Conservation (phyloP, 2,797 vertebrate genomes). For the Scolopax bukidnonensis region DNA sequence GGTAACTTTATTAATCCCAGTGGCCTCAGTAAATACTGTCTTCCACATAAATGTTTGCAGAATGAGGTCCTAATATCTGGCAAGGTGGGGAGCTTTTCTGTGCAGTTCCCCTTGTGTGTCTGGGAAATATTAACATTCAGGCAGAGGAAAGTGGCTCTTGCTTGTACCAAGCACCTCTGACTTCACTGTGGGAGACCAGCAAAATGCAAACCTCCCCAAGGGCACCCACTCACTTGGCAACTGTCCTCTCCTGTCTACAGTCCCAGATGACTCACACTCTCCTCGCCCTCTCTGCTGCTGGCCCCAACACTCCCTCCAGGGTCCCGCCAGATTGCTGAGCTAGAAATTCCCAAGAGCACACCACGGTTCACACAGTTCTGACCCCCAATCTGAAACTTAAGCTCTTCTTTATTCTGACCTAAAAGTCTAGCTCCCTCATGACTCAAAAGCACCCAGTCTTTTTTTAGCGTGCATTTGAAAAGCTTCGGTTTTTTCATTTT, state of each 20-base stretch:
- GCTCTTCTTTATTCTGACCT: not conserved
- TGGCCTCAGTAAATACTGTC: not conserved
- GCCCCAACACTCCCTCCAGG: not conserved
- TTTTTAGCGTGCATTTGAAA: not conserved
- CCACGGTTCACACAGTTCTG: not conserved
- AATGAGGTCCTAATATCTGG: not conserved
- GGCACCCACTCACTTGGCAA: constrained; percentile 60
- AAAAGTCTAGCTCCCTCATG: not conserved
- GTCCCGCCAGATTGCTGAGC: constrained; percentile 37
- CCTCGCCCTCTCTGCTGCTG: constrained; percentile 20
- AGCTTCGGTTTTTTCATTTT: not conserved
- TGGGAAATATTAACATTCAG: constrained; percentile 14
- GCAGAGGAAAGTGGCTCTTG: constrained; percentile 2
- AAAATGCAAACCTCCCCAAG: constrained; percentile 28
- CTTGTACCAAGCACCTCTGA: constrained; percentile 47
- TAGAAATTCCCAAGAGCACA: constrained; percentile 51
- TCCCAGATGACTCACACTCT: constrained; percentile 50
- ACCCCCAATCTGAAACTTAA: not conserved
- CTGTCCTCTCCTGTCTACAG: constrained; percentile 37
- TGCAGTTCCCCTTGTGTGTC: not conserved
- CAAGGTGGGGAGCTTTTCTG: not conserved
- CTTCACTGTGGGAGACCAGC: constrained; percentile 54
- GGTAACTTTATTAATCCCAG: not conserved
- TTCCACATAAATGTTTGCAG: not conserved
- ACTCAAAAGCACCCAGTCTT: not conserved